Evolutionary conservation across 2,113 vertebrate genomes (phyloP).

Genomic region (Oncorhynchus keta): DNA sequence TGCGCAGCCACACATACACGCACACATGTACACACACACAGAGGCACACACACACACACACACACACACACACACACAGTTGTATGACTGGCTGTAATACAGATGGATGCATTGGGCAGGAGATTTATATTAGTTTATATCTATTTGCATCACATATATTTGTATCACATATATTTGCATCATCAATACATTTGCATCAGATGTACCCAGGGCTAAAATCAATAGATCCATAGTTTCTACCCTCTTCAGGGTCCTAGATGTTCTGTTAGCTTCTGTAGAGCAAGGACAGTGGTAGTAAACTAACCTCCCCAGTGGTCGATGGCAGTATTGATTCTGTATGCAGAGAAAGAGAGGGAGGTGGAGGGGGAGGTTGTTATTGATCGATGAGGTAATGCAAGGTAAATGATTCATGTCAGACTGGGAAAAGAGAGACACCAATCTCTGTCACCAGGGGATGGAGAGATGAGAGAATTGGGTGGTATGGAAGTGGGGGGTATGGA

Average conservation of each 20-base stretch:
- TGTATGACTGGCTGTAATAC: too few relatives aligned
- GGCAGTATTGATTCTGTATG: conserved; percentile 45
- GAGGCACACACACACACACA: background rate
- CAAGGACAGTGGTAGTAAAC: conserved; percentile 14
- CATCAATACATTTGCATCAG: background rate
- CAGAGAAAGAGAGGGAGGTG: conserved; percentile 28
- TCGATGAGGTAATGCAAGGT: conserved; percentile 64
- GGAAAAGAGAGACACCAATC: background rate
- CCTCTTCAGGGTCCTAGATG: conserved; percentile 2
- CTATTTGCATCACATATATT: too few relatives aligned
- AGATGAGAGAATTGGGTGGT: background rate
- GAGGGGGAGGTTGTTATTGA: conserved; percentile 45
- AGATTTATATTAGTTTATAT: too few relatives aligned
- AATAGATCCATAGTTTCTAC: too few relatives aligned
- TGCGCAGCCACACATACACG: too few relatives aligned
- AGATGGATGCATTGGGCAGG: too few relatives aligned
- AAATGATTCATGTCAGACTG: conserved; percentile 41
- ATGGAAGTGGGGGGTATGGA: too few relatives aligned
- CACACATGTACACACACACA: too few relatives aligned
- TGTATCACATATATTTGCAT: too few relatives aligned
- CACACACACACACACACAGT: too few relatives aligned
- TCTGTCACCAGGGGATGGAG: background rate
- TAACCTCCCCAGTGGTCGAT: conserved; percentile 25
- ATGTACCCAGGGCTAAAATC: background rate
- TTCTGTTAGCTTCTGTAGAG: background rate